Base-by-base conservation (phyloP, 1,140 invertebrate species). In the Arctopsyche grandis region DNA sequence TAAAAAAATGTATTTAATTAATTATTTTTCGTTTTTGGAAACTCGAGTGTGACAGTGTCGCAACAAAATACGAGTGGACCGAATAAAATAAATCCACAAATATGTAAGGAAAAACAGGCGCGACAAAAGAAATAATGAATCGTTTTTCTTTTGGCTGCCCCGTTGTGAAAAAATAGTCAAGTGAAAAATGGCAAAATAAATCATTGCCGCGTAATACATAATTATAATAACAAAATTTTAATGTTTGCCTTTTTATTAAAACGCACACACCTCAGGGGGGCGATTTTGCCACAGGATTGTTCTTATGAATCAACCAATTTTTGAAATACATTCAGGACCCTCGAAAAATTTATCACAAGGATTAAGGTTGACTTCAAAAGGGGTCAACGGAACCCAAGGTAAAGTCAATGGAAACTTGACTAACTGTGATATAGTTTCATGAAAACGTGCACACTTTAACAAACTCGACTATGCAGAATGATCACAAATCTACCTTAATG, bases 161-260 rank as follows among this genome's bases (percentile, higher is more conserved):
- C 16, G 44, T 16, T 12, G 38, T 22, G 21, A 19, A 46, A 69
- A 44, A 71, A 71, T 7, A 19, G 10, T 12, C 9, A 46, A 44
- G 24, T 71, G 69, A 71, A 46, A 71, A 71, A 71, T 71, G 38
- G 69, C 69, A 5, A 16, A 44, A 71, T 71, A 46, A 71, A 71
- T 71, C 69, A 71, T 71, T 71, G 19, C 0, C 69, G 69, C 29
- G 44, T 46, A 71, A 71, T 38, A 38, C 69, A 71, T 71, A 71
- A 71, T 71, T 71, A 48, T 71, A 9, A 46, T 48, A 48, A 5
- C 29, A 71, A 71, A 71, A 71, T 71, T 48, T 71, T 48, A 46
- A 71, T 46, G 44, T 71, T 44, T 66, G 19, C 9, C 63, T 66
- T 66, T 26, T 66, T 66, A 66, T 22, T 66, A 66, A 66, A 66